phyloP scores from a whole-genome alignment of 2,113 vertebrate genomes.

The Gymnogyps californianus region DNA sequence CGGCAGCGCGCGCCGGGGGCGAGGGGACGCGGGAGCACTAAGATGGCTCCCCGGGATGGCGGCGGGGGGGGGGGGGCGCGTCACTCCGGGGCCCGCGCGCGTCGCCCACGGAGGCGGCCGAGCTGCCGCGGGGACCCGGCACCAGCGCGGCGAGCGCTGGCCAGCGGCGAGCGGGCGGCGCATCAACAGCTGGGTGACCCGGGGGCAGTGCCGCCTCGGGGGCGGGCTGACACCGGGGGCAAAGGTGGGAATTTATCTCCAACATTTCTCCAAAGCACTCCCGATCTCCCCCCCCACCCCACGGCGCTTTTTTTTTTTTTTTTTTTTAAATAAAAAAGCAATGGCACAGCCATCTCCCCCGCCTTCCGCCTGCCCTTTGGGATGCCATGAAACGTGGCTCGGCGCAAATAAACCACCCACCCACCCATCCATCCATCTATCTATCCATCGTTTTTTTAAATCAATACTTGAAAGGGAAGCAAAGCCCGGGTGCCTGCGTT shows the following conservation, averaged over 20 bases:
- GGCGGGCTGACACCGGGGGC: neutral
- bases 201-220: neutral
- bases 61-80: neutral
- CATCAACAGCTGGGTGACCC: conserved; percentile 5
- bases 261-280: neutral
- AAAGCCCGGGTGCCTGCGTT: neutral
- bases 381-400: conserved; percentile 18
- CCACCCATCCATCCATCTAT: neutral
- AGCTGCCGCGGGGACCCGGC: neutral
- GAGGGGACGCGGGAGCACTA: neutral
- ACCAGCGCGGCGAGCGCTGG: neutral
- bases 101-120: neutral
- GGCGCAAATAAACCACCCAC: neutral
- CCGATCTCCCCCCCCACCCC: neutral
- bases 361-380: conserved; percentile 10
- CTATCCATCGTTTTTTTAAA: neutral
- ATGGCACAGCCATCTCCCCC: neutral
- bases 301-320: no score
- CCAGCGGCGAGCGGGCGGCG: neutral
- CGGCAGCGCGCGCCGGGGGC: neutral
- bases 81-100: neutral
- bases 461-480: neutral
- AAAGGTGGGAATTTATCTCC: neutral
- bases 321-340: neutral
- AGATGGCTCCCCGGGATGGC: conserved; percentile 42